Percentiles rank a stretch among this genome's conserved stretches.
Evolutionary conservation across 1,140 invertebrate species (phyloP).

Genomic region (Phocides pigmalion): DNA sequence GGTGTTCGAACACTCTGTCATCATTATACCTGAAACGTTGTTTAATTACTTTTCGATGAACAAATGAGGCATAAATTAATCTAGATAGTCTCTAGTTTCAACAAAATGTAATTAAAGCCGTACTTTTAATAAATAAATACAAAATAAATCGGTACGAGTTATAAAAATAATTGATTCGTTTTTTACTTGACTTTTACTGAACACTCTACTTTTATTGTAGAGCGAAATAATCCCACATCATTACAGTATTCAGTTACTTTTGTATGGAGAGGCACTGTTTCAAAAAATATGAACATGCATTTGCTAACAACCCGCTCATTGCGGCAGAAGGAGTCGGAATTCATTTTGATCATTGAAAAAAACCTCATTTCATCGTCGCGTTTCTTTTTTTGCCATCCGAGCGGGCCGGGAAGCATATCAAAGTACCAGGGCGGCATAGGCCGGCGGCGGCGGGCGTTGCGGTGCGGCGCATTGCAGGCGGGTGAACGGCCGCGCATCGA

Average conservation of each 20-base stretch:
- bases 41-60: background rate
- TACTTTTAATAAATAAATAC: background rate
- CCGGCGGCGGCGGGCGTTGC: slow-evolving; percentile 51
- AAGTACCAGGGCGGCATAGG: slow-evolving; percentile 67
- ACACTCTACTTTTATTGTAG: slow-evolving; percentile 8
- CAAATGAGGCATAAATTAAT: slow-evolving; percentile 9
- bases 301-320: slow-evolving; percentile 28
- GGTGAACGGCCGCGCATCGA: slow-evolving; percentile 80
- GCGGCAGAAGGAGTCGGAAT: slow-evolving; percentile 25
- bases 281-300: slow-evolving; percentile 31
- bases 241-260: slow-evolving; percentile 20
- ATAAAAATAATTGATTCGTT: slow-evolving; percentile 17
- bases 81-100: background rate
- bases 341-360: slow-evolving; percentile 33
- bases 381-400: slow-evolving; percentile 21
- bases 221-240: slow-evolving; percentile 24
- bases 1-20: slow-evolving; percentile 4
- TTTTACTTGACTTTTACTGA: slow-evolving; percentile 22
- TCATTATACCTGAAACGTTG: background rate
- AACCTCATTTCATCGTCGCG: slow-evolving; percentile 26
- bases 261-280: slow-evolving; percentile 31
- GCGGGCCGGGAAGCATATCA: slow-evolving; percentile 42
- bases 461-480: slow-evolving; percentile 76
- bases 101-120: background rate
- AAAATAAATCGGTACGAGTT: background rate